A percentile compares a stretch with the other conserved stretches of the same genome.
Conservation (phyloP, 2,888 invertebrate genomes). For the Brachypalpus laphriformis region DNA sequence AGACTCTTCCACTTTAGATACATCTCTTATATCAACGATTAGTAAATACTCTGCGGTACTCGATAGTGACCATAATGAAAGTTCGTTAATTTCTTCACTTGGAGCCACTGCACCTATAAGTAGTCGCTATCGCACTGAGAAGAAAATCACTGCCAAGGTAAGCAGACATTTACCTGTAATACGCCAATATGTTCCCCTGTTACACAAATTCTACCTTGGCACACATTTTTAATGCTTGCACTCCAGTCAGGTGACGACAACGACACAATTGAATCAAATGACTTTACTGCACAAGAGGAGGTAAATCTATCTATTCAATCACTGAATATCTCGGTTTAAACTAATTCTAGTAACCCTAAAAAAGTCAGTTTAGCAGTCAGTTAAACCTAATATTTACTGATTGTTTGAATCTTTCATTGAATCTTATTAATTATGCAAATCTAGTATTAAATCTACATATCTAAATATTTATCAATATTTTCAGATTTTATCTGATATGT, state of each 20-base stretch:
- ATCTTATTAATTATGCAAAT: background rate
- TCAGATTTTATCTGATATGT: no score
- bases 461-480: no score
- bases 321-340: constrained; percentile 22
- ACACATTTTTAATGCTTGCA: constrained; percentile 74
- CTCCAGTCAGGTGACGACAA: constrained; percentile 76
- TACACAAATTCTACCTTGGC: constrained; percentile 74
- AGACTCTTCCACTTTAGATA: constrained; percentile 78
- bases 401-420: constrained; percentile 3
- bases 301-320: constrained; percentile 55
- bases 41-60: constrained; percentile 80
- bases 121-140: constrained; percentile 82
- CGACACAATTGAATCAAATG: constrained; percentile 72
- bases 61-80: constrained; percentile 75
- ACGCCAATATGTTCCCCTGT: constrained; percentile 61
- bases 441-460: background rate
- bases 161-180: constrained; percentile 54
- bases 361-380: background rate
- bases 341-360: background rate
- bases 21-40: constrained; percentile 76
- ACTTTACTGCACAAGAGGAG: constrained; percentile 54
- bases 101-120: constrained; percentile 77
- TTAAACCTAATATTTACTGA: background rate
- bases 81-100: constrained; percentile 76
- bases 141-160: constrained; percentile 83